Percentiles rank a stretch among this genome's conserved stretches.
Conservation (phyloP, 1,140 invertebrate species). For the Anastatus disparis region DNA sequence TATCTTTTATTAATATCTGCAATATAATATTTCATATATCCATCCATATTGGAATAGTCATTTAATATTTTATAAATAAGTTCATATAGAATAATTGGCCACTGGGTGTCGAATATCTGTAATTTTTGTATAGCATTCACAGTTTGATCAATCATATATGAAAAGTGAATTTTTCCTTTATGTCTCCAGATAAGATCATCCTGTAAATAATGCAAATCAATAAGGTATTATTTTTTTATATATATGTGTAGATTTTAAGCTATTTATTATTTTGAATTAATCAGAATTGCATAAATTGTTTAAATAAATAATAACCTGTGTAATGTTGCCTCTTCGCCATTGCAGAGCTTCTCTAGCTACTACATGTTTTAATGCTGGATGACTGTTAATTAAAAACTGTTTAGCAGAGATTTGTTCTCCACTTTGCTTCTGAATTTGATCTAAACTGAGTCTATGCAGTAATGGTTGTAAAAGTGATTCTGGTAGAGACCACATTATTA, state of each 20-base stretch:
- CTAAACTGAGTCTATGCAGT: conserved; percentile 72
- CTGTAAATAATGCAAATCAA: conserved; percentile 59
- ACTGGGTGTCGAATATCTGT: conserved; percentile 76
- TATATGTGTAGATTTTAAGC: neutral
- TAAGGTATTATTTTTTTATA: neutral
- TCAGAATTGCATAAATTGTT: neutral
- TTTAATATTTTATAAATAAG: conserved; percentile 79
- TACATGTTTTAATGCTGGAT: conserved; percentile 79
- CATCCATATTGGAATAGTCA: conserved; percentile 81
- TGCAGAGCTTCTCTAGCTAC: conserved; percentile 89
- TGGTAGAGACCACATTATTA: conserved; percentile 81
- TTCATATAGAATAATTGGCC: conserved; percentile 79
- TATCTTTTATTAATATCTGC: conserved; percentile 47
- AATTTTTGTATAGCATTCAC: conserved; percentile 80
- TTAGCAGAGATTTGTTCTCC: conserved; percentile 70
- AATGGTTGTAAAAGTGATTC: conserved; percentile 80
- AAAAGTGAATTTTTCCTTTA: conserved; percentile 75
- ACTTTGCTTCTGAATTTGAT: conserved; percentile 61
- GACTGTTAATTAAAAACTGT: conserved; percentile 78
- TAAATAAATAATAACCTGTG: conserved; percentile 66
- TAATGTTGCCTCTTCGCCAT: conserved; percentile 75
- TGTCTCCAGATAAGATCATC: conserved; percentile 77
- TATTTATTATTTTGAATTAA: neutral
- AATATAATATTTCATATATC: conserved; percentile 74
- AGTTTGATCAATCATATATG: conserved; percentile 75